phyloP scores from a whole-genome alignment of 2,888 invertebrate genomes.

The Craniophora ligustri region DNA sequence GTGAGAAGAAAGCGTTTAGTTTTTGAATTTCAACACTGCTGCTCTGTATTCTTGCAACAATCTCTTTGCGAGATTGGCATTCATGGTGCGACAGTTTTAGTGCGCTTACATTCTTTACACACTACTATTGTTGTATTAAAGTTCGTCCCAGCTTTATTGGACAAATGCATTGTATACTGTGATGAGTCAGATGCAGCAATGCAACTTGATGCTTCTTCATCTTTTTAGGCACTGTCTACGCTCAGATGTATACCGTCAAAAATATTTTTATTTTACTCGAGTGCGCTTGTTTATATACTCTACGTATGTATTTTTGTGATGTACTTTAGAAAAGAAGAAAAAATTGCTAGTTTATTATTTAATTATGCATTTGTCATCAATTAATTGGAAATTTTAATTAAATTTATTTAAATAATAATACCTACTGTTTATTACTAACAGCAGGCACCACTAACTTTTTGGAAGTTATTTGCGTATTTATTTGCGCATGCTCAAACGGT shows the following conservation, averaged over 20 bases:
- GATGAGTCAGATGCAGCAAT: not conserved
- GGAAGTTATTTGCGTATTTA: too few species aligned
- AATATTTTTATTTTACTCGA: not conserved
- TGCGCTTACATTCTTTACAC: constrained; percentile 41
- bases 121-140: constrained; percentile 20
- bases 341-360: too few species aligned
- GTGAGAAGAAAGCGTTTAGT: constrained; percentile 62
- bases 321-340: too few species aligned
- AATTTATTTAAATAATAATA: too few species aligned
- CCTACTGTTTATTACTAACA: too few species aligned
- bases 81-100: constrained; percentile 47
- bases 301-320: too few species aligned
- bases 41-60: constrained; percentile 62
- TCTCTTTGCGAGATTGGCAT: constrained; percentile 56
- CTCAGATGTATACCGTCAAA: not conserved
- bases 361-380: too few species aligned
- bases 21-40: constrained; percentile 62
- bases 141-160: constrained; percentile 6
- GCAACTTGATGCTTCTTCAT: not conserved
- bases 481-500: too few species aligned
- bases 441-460: too few species aligned
- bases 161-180: constrained; percentile 2
- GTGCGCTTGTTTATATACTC: too few species aligned
- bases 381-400: too few species aligned
- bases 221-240: not conserved